phyloP scores from a whole-genome alignment of 1,140 invertebrate species.

The Sycophaga agraensis region DNA sequence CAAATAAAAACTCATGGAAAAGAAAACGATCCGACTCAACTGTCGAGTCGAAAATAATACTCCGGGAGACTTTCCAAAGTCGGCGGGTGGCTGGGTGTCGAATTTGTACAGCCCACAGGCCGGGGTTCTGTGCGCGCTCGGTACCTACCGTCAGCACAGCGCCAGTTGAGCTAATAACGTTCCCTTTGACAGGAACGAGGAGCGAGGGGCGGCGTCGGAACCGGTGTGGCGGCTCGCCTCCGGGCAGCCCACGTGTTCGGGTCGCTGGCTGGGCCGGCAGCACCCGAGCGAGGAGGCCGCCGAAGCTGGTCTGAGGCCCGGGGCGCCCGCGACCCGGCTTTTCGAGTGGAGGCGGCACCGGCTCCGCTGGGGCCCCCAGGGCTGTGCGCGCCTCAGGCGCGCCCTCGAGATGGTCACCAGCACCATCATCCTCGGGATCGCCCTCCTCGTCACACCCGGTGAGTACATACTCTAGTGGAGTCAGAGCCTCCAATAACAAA shows the following conservation, averaged over 20 bases:
- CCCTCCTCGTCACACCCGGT: conserved; percentile 55
- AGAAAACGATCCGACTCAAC: too few relatives aligned
- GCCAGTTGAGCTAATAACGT: too few relatives aligned
- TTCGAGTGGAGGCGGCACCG: conserved; percentile 40
- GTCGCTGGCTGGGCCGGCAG: conserved; percentile 29
- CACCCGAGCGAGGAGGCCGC: conserved; percentile 23
- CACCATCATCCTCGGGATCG: conserved; percentile 50
- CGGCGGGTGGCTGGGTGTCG: too few relatives aligned
- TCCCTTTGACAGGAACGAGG: conserved; percentile 18
- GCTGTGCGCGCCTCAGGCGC: conserved; percentile 45
- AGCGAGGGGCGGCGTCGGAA: background rate
- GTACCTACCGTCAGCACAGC: too few relatives aligned
- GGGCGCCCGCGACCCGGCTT: background rate
- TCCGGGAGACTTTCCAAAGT: too few relatives aligned
- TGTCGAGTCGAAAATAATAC: too few relatives aligned
- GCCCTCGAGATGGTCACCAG: conserved; percentile 50
- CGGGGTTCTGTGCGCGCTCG: too few relatives aligned
- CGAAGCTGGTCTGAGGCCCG: too few relatives aligned
- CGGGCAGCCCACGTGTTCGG: conserved; percentile 52
- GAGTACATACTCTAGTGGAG: conserved; percentile 8
- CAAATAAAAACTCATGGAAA: too few relatives aligned
- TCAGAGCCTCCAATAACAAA: too few relatives aligned
- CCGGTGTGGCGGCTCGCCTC: conserved; percentile 42
- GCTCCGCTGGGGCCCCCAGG: conserved; percentile 38
- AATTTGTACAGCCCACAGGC: too few relatives aligned